Evolutionary conservation across 2,888 invertebrate genomes (phyloP).

Genomic region (Electrophaes corylata): DNA sequence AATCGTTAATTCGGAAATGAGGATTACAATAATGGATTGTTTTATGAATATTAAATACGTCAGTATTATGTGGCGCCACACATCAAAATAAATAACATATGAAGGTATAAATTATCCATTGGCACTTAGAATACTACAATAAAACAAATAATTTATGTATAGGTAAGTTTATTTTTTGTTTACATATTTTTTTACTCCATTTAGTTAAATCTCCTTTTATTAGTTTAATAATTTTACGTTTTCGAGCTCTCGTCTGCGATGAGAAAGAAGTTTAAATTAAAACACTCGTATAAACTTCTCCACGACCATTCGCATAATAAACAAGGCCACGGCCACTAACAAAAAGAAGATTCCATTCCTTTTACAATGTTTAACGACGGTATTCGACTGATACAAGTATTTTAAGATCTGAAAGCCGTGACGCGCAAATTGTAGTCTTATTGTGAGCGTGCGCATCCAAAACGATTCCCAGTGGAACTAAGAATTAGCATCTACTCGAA

Average conservation of each 20-base stretch:
- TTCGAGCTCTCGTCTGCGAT: background rate
- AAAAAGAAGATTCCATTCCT: conserved; percentile 53
- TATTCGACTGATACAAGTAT: conserved; percentile 43
- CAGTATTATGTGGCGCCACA: conserved; percentile 33
- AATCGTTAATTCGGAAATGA: conserved; percentile 28
- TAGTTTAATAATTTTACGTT: too few species aligned
- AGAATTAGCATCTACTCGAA: conserved; percentile 48
- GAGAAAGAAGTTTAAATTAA: background rate
- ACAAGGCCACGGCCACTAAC: conserved; percentile 50
- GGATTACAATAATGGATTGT: conserved; percentile 28
- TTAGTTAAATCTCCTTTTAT: too few species aligned
- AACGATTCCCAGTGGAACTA: conserved; percentile 48
- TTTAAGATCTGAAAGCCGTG: conserved; percentile 40
- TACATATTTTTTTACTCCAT: too few species aligned
- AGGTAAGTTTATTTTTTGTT: too few species aligned
- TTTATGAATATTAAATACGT: conserved; percentile 35
- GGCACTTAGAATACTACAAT: too few species aligned
- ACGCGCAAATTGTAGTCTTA: conserved; percentile 43
- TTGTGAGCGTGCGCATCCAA: conserved; percentile 39
- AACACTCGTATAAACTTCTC: conserved; percentile 22
- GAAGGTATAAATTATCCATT: conserved; percentile 13
- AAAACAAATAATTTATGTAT: too few species aligned
- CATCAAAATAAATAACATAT: conserved; percentile 22
- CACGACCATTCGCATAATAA: conserved; percentile 49
- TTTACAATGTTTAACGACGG: conserved; percentile 48